Percentiles rank a stretch among this genome's conserved stretches.
Evolutionary conservation across 2,797 vertebrate species (phyloP).

Genomic region (Gila robusta): DNA sequence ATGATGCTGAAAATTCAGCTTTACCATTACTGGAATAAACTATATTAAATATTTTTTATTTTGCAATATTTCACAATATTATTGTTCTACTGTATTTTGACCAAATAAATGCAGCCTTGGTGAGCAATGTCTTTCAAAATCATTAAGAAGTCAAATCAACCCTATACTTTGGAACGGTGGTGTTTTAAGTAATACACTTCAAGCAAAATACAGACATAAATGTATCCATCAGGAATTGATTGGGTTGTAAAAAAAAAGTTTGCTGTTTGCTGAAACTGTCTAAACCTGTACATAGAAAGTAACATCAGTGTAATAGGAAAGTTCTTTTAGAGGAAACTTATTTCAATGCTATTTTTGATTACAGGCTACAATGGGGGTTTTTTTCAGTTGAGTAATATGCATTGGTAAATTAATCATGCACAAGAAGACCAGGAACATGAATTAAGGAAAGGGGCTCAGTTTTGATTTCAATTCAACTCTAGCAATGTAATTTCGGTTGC

Average conservation of each 20-base stretch:
- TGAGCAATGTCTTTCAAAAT: neutral
- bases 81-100: neutral
- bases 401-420: neutral
- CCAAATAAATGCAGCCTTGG: neutral
- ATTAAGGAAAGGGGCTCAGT: too few species aligned
- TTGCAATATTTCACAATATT: neutral
- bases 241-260: neutral
- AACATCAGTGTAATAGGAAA: neutral
- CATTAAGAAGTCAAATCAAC: neutral
- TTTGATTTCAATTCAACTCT: neutral
- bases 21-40: neutral
- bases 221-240: neutral
- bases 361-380: neutral
- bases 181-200: neutral
- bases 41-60: neutral
- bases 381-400: neutral
- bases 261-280: neutral
- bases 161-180: too few species aligned
- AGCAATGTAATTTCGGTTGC: neutral
- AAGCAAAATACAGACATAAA: neutral
- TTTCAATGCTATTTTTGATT: neutral
- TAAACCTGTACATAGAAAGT: neutral
- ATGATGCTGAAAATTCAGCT: neutral
- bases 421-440: too few species aligned
- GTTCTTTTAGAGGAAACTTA: neutral